Conservation (phyloP, 2,797 vertebrate species). For the Prionace glauca region DNA sequence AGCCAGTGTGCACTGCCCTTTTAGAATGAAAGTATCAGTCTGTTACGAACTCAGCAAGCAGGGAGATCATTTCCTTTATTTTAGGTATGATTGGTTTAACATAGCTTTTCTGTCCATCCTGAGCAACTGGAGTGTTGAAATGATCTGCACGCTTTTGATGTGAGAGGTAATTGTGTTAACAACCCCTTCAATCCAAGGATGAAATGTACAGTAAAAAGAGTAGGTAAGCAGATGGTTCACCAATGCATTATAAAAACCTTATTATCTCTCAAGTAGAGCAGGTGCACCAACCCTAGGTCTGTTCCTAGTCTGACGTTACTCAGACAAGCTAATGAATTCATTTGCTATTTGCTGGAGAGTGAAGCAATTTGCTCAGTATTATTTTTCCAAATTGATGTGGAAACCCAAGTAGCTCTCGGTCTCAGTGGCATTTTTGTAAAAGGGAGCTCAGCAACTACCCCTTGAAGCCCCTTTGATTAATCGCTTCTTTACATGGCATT, state of each 20-base stretch:
- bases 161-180: not conserved
- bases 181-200: not conserved
- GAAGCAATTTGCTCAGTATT: not conserved
- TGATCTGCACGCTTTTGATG: not conserved
- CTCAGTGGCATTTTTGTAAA: not conserved
- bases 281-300: not conserved
- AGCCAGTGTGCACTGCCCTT: not conserved
- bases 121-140: slow-evolving; percentile 4
- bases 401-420: not conserved
- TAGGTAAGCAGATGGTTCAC: slow-evolving; percentile 22
- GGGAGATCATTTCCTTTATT: not conserved
- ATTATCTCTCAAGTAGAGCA: not conserved
- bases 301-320: not conserved
- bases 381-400: not conserved
- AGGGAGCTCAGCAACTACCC: not conserved
- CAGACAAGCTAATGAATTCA: not conserved
- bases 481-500: not conserved
- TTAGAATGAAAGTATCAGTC: not conserved
- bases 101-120: not conserved
- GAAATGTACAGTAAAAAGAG: not conserved
- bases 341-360: slow-evolving; percentile 1
- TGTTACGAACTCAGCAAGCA: not conserved
- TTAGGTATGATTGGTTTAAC: not conserved
- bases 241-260: slow-evolving; percentile 26
- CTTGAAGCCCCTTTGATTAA: not conserved